These are phyloP conservation scores for Theocolax elegans DNA, from an alignment of 1,140 invertebrate species.

Conservation along the genomic window DNA sequence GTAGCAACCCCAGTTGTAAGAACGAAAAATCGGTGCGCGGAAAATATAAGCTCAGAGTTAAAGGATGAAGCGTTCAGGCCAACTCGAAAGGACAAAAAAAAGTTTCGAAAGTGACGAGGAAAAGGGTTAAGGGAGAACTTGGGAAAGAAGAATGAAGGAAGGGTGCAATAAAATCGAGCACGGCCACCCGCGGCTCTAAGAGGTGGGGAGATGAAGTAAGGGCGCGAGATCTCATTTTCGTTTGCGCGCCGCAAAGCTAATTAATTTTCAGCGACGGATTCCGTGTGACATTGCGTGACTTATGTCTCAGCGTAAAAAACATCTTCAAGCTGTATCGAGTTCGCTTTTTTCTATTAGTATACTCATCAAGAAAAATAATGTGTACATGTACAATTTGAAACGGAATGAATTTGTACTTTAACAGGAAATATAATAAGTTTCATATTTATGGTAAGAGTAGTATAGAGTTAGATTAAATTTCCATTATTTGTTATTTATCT, in stretches of 20 bases:
- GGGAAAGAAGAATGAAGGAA: slow-evolving; percentile 8
- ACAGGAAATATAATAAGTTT: neutral
- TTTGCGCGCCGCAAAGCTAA: slow-evolving; percentile 52
- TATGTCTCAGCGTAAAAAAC: neutral
- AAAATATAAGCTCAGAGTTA: too few species aligned
- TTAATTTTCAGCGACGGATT: slow-evolving; percentile 57
- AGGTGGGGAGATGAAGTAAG: slow-evolving; percentile 37
- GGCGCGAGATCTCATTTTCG: slow-evolving; percentile 60
- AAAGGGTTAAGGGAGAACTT: slow-evolving; percentile 41
- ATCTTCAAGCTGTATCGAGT: neutral
- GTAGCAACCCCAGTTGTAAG: neutral
- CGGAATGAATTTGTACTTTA: neutral
- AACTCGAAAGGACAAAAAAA: slow-evolving; percentile 39
- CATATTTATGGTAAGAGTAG: too few species aligned
- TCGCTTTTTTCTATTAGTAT: slow-evolving; percentile 18
- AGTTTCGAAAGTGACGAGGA: neutral
- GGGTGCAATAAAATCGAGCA: slow-evolving; percentile 64
- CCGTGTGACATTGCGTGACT: slow-evolving; percentile 26
- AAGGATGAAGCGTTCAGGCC: neutral
- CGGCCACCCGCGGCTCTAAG: slow-evolving; percentile 51
- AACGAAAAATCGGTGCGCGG: neutral
- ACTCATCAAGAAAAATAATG: neutral
- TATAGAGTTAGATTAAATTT: too few species aligned
- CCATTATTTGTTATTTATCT: too few species aligned
- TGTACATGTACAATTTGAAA: neutral